Percentiles rank a stretch among this genome's conserved stretches.
These are phyloP conservation scores for Semnornis frantzii DNA, from an alignment of 2,113 vertebrate species.

Conservation along the genomic window DNA sequence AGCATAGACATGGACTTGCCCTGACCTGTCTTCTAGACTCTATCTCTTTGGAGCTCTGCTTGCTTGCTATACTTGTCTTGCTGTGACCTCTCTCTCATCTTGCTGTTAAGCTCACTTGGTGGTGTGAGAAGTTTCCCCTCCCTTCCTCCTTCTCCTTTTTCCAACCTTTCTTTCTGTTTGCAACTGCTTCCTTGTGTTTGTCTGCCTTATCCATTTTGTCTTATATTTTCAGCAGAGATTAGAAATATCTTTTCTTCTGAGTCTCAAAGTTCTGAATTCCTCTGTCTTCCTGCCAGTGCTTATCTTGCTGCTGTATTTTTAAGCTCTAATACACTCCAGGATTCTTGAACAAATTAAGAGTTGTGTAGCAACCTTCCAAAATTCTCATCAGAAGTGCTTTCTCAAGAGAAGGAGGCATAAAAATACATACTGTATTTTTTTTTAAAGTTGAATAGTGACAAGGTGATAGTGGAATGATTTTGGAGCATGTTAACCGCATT, in stretches of 20 bases:
- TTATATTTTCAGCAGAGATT: conserved; percentile 59
- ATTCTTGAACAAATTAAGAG: conserved; percentile 32
- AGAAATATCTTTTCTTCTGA: conserved; percentile 47
- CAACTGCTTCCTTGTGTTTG: not conserved
- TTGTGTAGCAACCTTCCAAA: conserved; percentile 11
- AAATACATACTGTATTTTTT: not conserved
- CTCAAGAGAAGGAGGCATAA: conserved; percentile 8
- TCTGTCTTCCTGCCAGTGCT: conserved; percentile 49
- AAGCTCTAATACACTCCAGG: conserved; percentile 38
- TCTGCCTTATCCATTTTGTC: conserved; percentile 54
- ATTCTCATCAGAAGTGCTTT: conserved; percentile 12
- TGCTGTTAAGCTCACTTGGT: conserved; percentile 9
- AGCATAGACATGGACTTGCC: conserved; percentile 25
- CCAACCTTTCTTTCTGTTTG: not conserved
- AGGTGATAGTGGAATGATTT: not conserved
- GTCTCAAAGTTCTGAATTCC: conserved; percentile 50
- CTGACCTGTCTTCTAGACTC: conserved; percentile 34
- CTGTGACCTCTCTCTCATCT: conserved; percentile 42
- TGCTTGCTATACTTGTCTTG: conserved; percentile 23
- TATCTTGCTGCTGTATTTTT: conserved; percentile 60
- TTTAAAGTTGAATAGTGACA: not conserved
- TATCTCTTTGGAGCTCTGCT: conserved; percentile 16
- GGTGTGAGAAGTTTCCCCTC: not conserved
- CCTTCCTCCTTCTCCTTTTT: not conserved
- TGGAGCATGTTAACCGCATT: not conserved